These are phyloP conservation scores for Chymomyza amoena DNA, from an alignment of 2,888 invertebrate genomes.

Conservation along the genomic window DNA sequence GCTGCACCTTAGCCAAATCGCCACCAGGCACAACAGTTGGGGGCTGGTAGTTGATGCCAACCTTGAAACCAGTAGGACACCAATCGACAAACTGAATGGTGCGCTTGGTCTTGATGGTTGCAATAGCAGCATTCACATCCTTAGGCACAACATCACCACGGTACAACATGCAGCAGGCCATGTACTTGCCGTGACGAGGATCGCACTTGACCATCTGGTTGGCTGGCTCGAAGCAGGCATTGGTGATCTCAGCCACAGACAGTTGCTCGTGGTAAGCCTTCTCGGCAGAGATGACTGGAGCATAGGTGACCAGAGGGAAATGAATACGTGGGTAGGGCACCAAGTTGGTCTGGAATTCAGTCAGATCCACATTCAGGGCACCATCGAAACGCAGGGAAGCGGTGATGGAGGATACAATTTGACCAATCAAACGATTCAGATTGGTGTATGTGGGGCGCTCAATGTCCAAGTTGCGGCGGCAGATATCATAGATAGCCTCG, in stretches of 20 bases:
- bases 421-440: slow-evolving; percentile 90
- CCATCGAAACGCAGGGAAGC: slow-evolving; percentile 95
- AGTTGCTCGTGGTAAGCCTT: slow-evolving; percentile 96
- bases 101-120: slow-evolving; percentile 96
- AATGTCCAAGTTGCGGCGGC: slow-evolving; percentile 90
- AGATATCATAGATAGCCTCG: slow-evolving; percentile 92
- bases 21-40: slow-evolving; percentile 95
- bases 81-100: slow-evolving; percentile 94
- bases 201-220: slow-evolving; percentile 97
- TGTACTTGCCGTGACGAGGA: slow-evolving; percentile 92
- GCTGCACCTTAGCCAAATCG: slow-evolving; percentile 94
- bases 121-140: slow-evolving; percentile 95
- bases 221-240: slow-evolving; percentile 96
- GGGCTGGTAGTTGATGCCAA: slow-evolving; percentile 93
- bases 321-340: slow-evolving; percentile 97
- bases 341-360: slow-evolving; percentile 95
- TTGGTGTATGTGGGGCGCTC: slow-evolving; percentile 92
- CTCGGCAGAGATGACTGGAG: slow-evolving; percentile 94
- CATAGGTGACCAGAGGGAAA: slow-evolving; percentile 94
- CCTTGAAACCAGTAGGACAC: slow-evolving; percentile 91
- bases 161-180: slow-evolving; percentile 97
- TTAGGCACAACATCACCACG: slow-evolving; percentile 95
- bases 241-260: slow-evolving; percentile 94
- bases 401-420: slow-evolving; percentile 95
- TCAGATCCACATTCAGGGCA: slow-evolving; percentile 94